Base-by-base conservation (phyloP, 2,113 vertebrate genomes). In the Argyrosomus japonicus region DNA sequence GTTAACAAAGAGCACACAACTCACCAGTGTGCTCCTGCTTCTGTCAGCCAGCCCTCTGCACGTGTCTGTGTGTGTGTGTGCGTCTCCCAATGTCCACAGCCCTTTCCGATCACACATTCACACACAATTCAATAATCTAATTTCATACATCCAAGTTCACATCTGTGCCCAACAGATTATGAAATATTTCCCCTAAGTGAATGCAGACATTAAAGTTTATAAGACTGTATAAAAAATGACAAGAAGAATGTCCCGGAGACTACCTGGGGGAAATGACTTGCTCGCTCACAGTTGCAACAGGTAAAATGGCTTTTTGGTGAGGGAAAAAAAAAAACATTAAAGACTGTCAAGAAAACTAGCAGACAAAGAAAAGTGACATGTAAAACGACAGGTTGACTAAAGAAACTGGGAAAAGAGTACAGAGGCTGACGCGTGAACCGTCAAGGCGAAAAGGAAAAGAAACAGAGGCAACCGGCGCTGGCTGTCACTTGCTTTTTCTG, bases 381-480 rank as follows among this genome's bases (percentile, higher is more conserved):
- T 80, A 50, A 81, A 83, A 78, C 1, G 84, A 88, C 84, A 87
- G 83, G 51, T 45, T 64, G 85, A 92, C 87, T 89, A 81, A 88
- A 91, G 86, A 83, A 77, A 82, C 53, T n/a, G 75, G 7, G 63
- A 5, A 76, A 75, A 75, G 72, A 57, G 74, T 78, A 67, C 19
- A 51, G 67, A 85, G 77, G 72, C 71, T 76, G 87, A 82, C 47
- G 63, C 53, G 72, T 53, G 86, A 87, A 78, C 47, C n/a, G 19
- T 63, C 70, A 32, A 92, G 87, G 87, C 51, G 72, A 88, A 88
- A 88, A 61, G 50, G 48, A 82, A 82, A 74, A 48, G 45, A 72
- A 76, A 81, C n/a, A 63, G 61, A 77, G 63, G 74, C 40, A 65
- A 74, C 72, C 36, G 81, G 77, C 77, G 29, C 70, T 67, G 53